Conservation (phyloP, 2,113 vertebrate genomes). For the Meriones unguiculatus region DNA sequence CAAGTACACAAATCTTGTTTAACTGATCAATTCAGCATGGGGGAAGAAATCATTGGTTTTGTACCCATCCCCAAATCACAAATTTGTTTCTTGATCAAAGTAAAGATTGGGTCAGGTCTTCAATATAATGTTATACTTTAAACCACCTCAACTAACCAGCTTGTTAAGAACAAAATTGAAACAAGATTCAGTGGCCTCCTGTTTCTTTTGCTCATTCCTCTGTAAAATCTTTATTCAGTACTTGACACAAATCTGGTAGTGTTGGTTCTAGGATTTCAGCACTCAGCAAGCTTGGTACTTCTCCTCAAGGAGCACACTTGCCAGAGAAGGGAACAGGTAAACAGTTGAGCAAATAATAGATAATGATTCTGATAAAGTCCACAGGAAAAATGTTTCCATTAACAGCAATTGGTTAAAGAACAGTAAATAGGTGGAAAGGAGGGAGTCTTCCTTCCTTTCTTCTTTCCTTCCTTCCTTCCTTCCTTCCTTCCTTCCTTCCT, state of each 20-base stretch:
- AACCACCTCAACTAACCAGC: constrained; percentile 8
- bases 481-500: too few species aligned
- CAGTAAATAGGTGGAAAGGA: neutral
- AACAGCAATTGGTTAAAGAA: neutral
- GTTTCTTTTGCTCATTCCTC: neutral
- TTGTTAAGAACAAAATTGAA: neutral
- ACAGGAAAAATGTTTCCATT: neutral
- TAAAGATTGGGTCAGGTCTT: neutral
- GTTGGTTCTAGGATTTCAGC: neutral
- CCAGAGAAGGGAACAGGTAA: neutral
- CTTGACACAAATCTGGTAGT: neutral
- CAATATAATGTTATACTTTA: neutral
- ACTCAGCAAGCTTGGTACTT: neutral
- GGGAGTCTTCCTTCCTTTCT: too few species aligned
- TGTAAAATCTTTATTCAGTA: neutral
- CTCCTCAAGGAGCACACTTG: neutral
- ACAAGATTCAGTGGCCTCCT: neutral
- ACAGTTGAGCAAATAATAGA: neutral
- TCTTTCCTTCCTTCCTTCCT: too few species aligned
- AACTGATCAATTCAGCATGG: neutral
- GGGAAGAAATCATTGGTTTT: neutral
- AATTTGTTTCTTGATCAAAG: neutral
- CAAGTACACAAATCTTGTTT: constrained; percentile 10
- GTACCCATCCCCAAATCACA: too few species aligned
- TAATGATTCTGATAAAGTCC: neutral